Evolutionary conservation across 2,888 invertebrate genomes (phyloP), one percentile per base, ranked within the genome.

Genomic region (Cephus spinipes): DNA sequence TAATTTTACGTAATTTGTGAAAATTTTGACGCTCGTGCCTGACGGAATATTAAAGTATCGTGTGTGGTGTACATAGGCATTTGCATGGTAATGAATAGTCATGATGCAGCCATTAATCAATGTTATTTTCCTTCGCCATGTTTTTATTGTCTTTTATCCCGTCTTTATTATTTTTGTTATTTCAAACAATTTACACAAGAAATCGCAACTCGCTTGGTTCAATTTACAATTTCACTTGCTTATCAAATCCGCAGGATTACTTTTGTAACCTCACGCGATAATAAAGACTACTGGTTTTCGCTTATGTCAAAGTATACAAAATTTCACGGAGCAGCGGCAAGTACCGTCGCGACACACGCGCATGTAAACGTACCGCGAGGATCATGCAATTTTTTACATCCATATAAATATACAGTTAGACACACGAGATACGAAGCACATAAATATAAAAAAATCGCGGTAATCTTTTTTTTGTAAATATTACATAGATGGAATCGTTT

Each of bases 401-500:
- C 9, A 23, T 0, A 55, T 23, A 55, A 55, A 55, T 9, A 23
- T 23, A 23, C 23, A 55, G 55, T 15, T 6, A 40, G 40, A 23
- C 55, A 55, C 23, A 55, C 55, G 15, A 55, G 23, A 55, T 55
- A 23, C 23, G 55, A 55, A 23, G 23, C 23, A 55, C 9, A 23
- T 55, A 23, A 55, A 55, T 2, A 71, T 71, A 11, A 15, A 71
- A 71, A 33, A 71, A 71, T 15, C 15, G 15, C 12, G 71, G 12
- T 71, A 31, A 71, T 31, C 71, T 71, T 33, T 33, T 33, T 33
- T 31, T 71, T 71, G 71, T 71, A 71, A 71, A 71, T 71, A 71
- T 71, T 23, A 71, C 71, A 12, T 33, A 71, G 15, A 71, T 31
- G 31, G 15, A 71, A 71, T 71, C 33, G 71, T 71, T 12, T 71